Percentiles rank a stretch among this genome's conserved stretches.
phyloP scores from a whole-genome alignment of 2,888 invertebrate genomes.

The Scaptomyza flava region DNA sequence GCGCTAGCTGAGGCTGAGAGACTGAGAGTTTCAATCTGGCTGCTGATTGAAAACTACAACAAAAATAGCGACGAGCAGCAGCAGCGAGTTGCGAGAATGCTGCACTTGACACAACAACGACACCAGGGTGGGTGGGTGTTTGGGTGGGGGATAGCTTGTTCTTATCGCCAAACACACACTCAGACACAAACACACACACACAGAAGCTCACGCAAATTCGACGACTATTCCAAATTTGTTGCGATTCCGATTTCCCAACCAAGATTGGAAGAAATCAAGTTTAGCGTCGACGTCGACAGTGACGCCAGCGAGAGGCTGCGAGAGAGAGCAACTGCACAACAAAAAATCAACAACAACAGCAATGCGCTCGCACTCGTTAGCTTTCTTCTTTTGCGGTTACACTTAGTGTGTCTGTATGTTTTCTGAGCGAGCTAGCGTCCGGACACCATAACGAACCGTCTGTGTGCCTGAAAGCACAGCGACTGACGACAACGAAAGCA shows the following conservation, averaged over 20 bases:
- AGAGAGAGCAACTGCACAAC: slow-evolving; percentile 34
- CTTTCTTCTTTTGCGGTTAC: slow-evolving; percentile 41
- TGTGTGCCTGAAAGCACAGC: slow-evolving; percentile 54
- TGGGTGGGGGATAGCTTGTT: slow-evolving; percentile 26
- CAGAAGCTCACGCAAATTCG: slow-evolving; percentile 56
- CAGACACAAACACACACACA: background rate
- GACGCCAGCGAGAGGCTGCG: slow-evolving; percentile 46
- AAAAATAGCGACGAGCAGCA: slow-evolving; percentile 23
- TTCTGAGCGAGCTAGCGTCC: slow-evolving; percentile 28
- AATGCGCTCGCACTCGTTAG: slow-evolving; percentile 37
- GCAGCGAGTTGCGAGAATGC: slow-evolving; percentile 38
- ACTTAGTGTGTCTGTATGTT: slow-evolving; percentile 19
- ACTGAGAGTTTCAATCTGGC: slow-evolving; percentile 66
- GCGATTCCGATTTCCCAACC: slow-evolving; percentile 75
- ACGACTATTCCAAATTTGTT: slow-evolving; percentile 79
- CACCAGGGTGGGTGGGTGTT: slow-evolving; percentile 35
- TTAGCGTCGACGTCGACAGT: slow-evolving; percentile 44
- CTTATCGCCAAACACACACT: slow-evolving; percentile 45
- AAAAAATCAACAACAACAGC: slow-evolving; percentile 12
- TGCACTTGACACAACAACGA: slow-evolving; percentile 66
- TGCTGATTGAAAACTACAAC: slow-evolving; percentile 54
- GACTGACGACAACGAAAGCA: slow-evolving; percentile 54
- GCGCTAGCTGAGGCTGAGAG: slow-evolving; percentile 60
- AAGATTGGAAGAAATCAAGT: slow-evolving; percentile 81
- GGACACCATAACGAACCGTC: slow-evolving; percentile 47